phyloP scores from a whole-genome alignment of 2,113 vertebrate genomes.

The Calyptommatus sinebrachiatus region DNA sequence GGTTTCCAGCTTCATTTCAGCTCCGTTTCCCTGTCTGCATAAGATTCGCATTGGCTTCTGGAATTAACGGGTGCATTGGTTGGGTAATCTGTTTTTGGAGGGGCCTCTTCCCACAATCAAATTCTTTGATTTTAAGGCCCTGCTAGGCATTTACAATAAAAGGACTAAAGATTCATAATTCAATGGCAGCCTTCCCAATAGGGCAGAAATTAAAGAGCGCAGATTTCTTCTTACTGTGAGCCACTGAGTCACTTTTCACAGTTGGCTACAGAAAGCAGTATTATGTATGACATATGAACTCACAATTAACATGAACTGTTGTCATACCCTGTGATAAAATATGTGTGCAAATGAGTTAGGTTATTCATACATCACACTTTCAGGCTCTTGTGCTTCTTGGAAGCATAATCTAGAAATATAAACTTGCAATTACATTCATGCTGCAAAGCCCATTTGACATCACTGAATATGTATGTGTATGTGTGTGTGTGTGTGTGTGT shows the following conservation, averaged over 20 bases:
- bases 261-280: slow-evolving; percentile 45
- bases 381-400: background rate
- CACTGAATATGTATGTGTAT: background rate
- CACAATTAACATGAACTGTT: slow-evolving; percentile 46
- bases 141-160: slow-evolving; percentile 24
- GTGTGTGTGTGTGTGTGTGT: background rate
- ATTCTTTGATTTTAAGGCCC: slow-evolving; percentile 28
- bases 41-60: too few relatives aligned
- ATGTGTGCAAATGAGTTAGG: slow-evolving; percentile 36
- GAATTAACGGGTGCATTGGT: too few relatives aligned
- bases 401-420: slow-evolving; percentile 4
- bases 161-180: slow-evolving; percentile 57
- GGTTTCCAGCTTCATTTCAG: too few relatives aligned
- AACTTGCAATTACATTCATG: background rate
- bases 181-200: slow-evolving; percentile 56
- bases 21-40: too few relatives aligned
- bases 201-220: slow-evolving; percentile 60
- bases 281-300: slow-evolving; percentile 48
- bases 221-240: slow-evolving; percentile 43
- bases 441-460: background rate
- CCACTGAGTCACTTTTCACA: slow-evolving; percentile 51
- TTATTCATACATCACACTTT: slow-evolving; percentile 33
- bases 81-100: too few relatives aligned
- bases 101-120: too few relatives aligned
- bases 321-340: slow-evolving; percentile 46